Evolutionary conservation across 2,113 vertebrate species (phyloP), one percentile per base, ranked within the genome.

Genomic region (human (Homo sapiens)): DNA sequence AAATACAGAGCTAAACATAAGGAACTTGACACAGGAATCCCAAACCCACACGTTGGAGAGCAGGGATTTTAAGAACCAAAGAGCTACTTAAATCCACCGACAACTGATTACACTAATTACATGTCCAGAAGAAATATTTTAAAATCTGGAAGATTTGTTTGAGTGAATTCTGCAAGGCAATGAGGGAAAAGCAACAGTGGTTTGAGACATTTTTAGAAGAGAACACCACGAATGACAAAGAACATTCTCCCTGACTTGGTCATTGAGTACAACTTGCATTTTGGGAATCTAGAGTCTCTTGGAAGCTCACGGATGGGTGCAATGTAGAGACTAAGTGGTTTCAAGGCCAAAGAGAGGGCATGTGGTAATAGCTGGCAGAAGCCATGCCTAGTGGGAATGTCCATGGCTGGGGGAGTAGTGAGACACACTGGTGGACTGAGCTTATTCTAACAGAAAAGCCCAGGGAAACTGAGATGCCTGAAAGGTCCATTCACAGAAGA

Each of bases 141-240:
- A 59, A 75, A 38, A 40, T 73, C 22, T 43, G 55, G 9, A 90
- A 55, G 38, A 38, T 86, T 27, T 79, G 12, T 81, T 91, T 96
- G 3, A 32, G 12, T 76, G 52, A 93, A 50, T 94, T 93, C 27
- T 76, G 22, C n/a, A 55, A 52, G 43, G 16, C 22, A 72, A 13
- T 3, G 20, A 87, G 18, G 52, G 1, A 3, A 66, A 68, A 96
- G 27, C 30, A 57, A 16, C 3, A 50, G 0, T 75, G 11, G 27
- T 43, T 93, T 68, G 25, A n/a, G 38, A 78, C 48, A 20, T 85
- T 92, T 93, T 57, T 23, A 75, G 78, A 81, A n/a, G 40, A 80
- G 18, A 23, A 3, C 5, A 50, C 2, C 23, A 22, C 10, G 50
- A 20, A 92, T 8, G 8, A 32, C 35, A 83, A 50, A 76, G 50